These are phyloP conservation scores for Australoheros facetus DNA, from an alignment of 2,797 vertebrate genomes.

Conservation along the genomic window DNA sequence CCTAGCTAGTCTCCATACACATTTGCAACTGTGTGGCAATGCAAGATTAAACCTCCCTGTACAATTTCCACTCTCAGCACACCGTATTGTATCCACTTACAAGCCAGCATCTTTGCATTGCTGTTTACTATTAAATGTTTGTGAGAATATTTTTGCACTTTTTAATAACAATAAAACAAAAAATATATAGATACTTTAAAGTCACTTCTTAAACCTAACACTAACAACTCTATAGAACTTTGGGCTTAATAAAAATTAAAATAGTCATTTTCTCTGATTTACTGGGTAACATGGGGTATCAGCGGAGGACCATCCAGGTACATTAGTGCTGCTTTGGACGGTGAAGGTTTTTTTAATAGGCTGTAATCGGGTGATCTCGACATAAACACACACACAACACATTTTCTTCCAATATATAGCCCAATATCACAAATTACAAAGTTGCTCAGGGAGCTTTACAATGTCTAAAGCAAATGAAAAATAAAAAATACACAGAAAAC, in stretches of 20 bases:
- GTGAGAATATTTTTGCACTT: background rate
- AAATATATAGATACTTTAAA: background rate
- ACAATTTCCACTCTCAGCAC: slow-evolving; percentile 42
- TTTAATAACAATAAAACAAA: background rate
- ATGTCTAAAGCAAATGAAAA: background rate
- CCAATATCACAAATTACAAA: background rate
- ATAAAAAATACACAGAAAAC: slow-evolving; percentile 29
- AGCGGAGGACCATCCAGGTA: background rate
- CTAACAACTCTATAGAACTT: background rate
- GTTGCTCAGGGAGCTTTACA: slow-evolving; percentile 10
- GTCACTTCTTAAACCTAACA: background rate
- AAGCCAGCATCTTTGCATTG: background rate
- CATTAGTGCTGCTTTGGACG: background rate
- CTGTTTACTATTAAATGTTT: background rate
- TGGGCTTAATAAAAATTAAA: background rate
- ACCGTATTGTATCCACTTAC: slow-evolving; percentile 19
- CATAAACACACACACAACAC: background rate
- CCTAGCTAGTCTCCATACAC: slow-evolving; percentile 50
- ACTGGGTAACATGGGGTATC: no score
- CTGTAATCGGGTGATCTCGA: slow-evolving; percentile 14
- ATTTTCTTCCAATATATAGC: background rate
- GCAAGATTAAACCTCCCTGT: slow-evolving; percentile 66
- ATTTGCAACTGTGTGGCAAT: slow-evolving; percentile 66
- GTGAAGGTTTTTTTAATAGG: background rate
- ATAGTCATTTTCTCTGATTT: background rate